phyloP scores from a whole-genome alignment of 2,888 invertebrate genomes.

The Eueremaeus valkanovi region DNA sequence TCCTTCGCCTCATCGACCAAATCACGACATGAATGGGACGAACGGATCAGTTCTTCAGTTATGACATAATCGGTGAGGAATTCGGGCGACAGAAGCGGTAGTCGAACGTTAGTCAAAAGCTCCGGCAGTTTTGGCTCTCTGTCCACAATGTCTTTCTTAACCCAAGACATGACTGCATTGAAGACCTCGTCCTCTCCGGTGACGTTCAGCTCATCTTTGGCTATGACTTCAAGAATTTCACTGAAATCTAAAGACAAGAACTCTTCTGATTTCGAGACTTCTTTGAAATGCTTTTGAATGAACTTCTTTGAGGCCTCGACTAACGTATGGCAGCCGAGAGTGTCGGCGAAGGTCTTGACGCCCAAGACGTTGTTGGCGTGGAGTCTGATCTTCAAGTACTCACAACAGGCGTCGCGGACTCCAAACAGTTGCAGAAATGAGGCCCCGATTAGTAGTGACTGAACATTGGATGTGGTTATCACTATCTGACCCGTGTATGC shows the following conservation, averaged over 20 bases:
- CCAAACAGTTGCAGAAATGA: conserved; percentile 72
- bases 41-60: conserved; percentile 69
- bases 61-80: conserved; percentile 75
- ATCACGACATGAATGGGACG: conserved; percentile 74
- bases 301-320: conserved; percentile 72
- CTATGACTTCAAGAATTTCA: conserved; percentile 66
- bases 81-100: conserved; percentile 74
- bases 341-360: conserved; percentile 73
- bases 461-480: conserved; percentile 73
- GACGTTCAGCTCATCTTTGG: conserved; percentile 72
- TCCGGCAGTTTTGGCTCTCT: conserved; percentile 63
- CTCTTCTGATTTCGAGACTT: conserved; percentile 71
- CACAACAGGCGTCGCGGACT: conserved; percentile 77
- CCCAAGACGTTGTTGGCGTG: conserved; percentile 75
- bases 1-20: conserved; percentile 80
- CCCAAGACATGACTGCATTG: conserved; percentile 77
- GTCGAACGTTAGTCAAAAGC: conserved; percentile 68
- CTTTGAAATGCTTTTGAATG: conserved; percentile 72
- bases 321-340: conserved; percentile 65
- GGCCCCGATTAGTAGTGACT: conserved; percentile 76
- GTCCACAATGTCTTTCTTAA: conserved; percentile 61
- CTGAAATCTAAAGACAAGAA: conserved; percentile 62
- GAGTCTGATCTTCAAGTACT: conserved; percentile 69
- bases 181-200: conserved; percentile 73
- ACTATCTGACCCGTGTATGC: conserved; percentile 74